These are phyloP conservation scores for Rhinolophus ferrumequinum DNA, from an alignment of 2,113 vertebrate species.

Conservation along the genomic window DNA sequence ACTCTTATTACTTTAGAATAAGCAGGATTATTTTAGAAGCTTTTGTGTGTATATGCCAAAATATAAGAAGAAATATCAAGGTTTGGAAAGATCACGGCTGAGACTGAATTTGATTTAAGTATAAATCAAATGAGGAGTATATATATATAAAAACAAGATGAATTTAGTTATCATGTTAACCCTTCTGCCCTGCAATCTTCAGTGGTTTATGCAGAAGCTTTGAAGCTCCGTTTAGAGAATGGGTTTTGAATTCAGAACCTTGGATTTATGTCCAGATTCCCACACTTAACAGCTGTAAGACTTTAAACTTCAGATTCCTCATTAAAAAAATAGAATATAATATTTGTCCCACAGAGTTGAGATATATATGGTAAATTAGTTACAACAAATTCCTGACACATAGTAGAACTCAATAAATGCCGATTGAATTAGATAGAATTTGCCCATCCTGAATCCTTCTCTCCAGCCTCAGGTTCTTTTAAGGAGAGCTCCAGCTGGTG, in stretches of 20 bases:
- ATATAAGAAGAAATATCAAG: not conserved
- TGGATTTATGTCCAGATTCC: slow-evolving; percentile 18
- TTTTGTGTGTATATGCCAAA: not conserved
- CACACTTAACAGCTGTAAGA: not conserved
- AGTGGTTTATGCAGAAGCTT: slow-evolving; percentile 19
- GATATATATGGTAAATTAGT: not conserved
- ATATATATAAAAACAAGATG: not conserved
- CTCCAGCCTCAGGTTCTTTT: not conserved
- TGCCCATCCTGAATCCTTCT: not conserved
- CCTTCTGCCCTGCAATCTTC: not conserved
- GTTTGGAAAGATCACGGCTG: not conserved
- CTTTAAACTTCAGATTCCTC: not conserved
- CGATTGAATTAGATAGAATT: not conserved
- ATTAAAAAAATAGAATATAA: not conserved
- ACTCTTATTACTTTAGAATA: not conserved
- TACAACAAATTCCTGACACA: not conserved
- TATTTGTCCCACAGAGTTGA: not conserved
- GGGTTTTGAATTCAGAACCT: not conserved
- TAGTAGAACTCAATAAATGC: slow-evolving; percentile 15
- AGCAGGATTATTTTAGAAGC: slow-evolving; percentile 20
- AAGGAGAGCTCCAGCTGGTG: not conserved
- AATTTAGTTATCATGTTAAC: not conserved
- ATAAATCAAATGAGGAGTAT: not conserved
- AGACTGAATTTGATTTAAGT: not conserved
- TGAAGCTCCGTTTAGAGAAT: not conserved